phyloP scores from a whole-genome alignment of 2,888 invertebrate genomes.

The Serripes groenlandicus region DNA sequence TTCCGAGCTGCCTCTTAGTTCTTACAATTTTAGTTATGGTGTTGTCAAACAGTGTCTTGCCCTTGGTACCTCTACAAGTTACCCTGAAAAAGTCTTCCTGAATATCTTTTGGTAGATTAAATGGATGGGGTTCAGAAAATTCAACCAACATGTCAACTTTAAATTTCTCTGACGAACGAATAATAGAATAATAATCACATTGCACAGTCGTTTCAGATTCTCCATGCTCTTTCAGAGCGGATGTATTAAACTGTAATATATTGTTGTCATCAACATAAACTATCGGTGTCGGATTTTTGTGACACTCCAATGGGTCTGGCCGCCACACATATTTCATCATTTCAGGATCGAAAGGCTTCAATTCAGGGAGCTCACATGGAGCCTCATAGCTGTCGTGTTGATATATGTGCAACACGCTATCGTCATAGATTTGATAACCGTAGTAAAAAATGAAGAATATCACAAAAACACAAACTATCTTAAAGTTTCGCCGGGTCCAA shows the following conservation, averaged over 20 bases:
- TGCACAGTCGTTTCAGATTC: slow-evolving; percentile 5
- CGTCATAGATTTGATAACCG: slow-evolving; percentile 26
- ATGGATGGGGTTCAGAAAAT: slow-evolving; percentile 10
- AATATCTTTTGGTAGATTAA: slow-evolving; percentile 13
- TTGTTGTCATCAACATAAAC: slow-evolving; percentile 48
- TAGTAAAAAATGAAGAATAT: slow-evolving; percentile 5
- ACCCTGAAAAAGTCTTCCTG: slow-evolving; percentile 25
- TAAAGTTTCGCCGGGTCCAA: not conserved
- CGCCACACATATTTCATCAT: slow-evolving; percentile 32
- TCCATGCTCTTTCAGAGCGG: not conserved
- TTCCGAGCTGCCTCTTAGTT: not conserved
- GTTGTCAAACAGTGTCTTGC: slow-evolving; percentile 27
- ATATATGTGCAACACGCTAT: slow-evolving; percentile 6
- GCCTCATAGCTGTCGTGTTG: not conserved
- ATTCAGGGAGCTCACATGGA: slow-evolving; percentile 33
- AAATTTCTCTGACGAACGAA: not conserved
- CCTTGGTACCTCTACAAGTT: slow-evolving; percentile 8
- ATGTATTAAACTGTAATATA: slow-evolving; percentile 37
- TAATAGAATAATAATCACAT: slow-evolving; percentile 21
- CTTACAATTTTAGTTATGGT: slow-evolving; percentile 24
- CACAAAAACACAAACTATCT: not conserved
- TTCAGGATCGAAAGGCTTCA: slow-evolving; percentile 31
- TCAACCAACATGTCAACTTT: slow-evolving; percentile 15
- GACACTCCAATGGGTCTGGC: slow-evolving; percentile 34
- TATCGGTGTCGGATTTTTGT: slow-evolving; percentile 9